phyloP scores from a whole-genome alignment of 2,888 invertebrate genomes.

The Sinohyriopsis cumingii region DNA sequence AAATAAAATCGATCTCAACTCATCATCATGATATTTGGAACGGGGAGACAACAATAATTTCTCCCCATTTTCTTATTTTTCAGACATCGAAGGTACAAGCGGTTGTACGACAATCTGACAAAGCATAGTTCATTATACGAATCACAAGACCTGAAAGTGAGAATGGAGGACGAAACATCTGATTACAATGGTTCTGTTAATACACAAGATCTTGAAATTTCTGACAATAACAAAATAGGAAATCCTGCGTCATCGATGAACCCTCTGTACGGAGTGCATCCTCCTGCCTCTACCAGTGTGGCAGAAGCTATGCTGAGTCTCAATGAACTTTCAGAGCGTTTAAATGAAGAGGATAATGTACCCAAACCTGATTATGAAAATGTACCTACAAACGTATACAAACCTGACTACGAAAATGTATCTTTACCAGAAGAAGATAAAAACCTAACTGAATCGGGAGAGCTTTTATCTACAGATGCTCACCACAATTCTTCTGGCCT shows the following conservation, averaged over 20 bases:
- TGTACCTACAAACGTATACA: neutral
- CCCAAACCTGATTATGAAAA: constrained; percentile 7
- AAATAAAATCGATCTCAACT: too few relatives aligned
- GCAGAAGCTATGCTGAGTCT: constrained; percentile 27
- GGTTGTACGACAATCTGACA: constrained; percentile 36
- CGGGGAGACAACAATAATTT: too few relatives aligned
- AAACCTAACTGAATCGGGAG: neutral
- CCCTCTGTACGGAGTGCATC: constrained; percentile 10
- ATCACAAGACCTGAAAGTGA: constrained; percentile 46
- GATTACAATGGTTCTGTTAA: constrained; percentile 28
- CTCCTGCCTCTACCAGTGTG: constrained; percentile 5
- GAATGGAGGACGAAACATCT: constrained; percentile 37
- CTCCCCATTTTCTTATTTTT: constrained; percentile 15
- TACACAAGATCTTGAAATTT: constrained; percentile 18
- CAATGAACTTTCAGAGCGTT: constrained; percentile 23
- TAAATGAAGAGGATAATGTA: constrained; percentile 22
- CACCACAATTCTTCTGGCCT: neutral
- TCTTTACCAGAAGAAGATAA: too few relatives aligned
- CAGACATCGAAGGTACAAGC: constrained; percentile 24
- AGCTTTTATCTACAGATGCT: neutral
- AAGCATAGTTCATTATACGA: constrained; percentile 46
- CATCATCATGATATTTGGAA: too few relatives aligned
- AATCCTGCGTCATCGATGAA: constrained; percentile 12
- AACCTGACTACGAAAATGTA: too few relatives aligned
- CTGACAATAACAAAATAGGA: constrained; percentile 4